A percentile compares a stretch with the other conserved stretches of the same genome.
Evolutionary conservation across 1,140 invertebrate genomes (phyloP).

Genomic region (Drosophila subobscura): DNA sequence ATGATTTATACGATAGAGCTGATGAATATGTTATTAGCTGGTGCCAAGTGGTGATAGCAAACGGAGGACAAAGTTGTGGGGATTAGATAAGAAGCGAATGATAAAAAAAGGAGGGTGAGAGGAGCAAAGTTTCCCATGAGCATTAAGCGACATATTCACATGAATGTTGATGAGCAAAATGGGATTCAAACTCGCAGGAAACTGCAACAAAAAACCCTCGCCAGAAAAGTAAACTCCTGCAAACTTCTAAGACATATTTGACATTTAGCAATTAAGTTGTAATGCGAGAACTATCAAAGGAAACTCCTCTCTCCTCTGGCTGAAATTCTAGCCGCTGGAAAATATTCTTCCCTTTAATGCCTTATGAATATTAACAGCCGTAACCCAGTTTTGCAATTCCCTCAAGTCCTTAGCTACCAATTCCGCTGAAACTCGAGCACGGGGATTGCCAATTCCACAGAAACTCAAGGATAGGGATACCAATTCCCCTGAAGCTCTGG

Average conservation of each 20-base stretch:
- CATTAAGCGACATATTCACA: too few relatives aligned
- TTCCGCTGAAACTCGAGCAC: slow-evolving; percentile 14
- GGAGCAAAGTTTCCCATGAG: too few relatives aligned
- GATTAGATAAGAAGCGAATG: too few relatives aligned
- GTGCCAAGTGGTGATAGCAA: slow-evolving; percentile 15
- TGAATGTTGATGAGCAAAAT: too few relatives aligned
- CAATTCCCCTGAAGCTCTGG: slow-evolving; percentile 33
- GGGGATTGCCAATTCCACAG: slow-evolving; percentile 20
- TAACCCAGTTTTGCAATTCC: slow-evolving; percentile 45
- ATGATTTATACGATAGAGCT: slow-evolving; percentile 39
- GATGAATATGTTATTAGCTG: slow-evolving; percentile 39
- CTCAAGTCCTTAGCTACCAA: slow-evolving; percentile 22
- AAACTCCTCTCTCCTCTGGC: not conserved
- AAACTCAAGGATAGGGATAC: not conserved
- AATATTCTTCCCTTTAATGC: slow-evolving; percentile 22
- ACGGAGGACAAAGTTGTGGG: too few relatives aligned
- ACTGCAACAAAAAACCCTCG: not conserved
- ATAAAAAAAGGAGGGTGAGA: too few relatives aligned
- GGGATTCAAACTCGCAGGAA: too few relatives aligned
- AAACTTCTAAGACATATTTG: not conserved
- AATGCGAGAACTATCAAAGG: slow-evolving; percentile 4
- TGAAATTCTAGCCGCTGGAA: slow-evolving; percentile 24
- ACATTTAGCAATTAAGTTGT: too few relatives aligned
- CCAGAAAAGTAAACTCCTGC: slow-evolving; percentile 1
- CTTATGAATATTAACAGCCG: slow-evolving; percentile 33